Conservation (phyloP, 2,797 vertebrate species). For the Cottoperca gobio region DNA sequence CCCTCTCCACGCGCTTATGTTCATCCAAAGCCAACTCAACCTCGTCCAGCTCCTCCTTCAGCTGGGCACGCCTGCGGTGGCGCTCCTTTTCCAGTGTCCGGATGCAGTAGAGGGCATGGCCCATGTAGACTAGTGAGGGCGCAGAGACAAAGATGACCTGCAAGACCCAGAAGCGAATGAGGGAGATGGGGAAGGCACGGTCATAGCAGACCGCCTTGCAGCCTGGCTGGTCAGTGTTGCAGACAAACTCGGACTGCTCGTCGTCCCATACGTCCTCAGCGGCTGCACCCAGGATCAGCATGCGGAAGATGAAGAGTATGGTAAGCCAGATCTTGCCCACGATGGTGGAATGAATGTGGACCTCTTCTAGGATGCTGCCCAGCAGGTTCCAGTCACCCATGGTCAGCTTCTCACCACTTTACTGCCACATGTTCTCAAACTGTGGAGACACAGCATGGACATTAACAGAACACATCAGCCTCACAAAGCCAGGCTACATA, state of each 20-base stretch:
- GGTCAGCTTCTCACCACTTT: slow-evolving; percentile 74
- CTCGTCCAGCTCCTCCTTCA: slow-evolving; percentile 88
- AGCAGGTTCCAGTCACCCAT: slow-evolving; percentile 98
- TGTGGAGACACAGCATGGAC: slow-evolving; percentile 51
- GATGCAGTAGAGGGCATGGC: slow-evolving; percentile 92
- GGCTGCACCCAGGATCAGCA: slow-evolving; percentile 93
- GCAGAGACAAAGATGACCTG: slow-evolving; percentile 96
- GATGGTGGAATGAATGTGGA: slow-evolving; percentile 94
- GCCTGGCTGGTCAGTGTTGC: slow-evolving; percentile 95
- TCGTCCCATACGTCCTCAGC: slow-evolving; percentile 96
- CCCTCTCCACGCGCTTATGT: slow-evolving; percentile 88
- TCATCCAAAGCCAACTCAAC: slow-evolving; percentile 84
- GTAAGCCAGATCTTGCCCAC: slow-evolving; percentile 98
- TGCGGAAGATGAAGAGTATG: slow-evolving; percentile 95
- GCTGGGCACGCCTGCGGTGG: slow-evolving; percentile 84
- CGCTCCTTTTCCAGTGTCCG: slow-evolving; percentile 91
- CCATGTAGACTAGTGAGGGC: slow-evolving; percentile 95
- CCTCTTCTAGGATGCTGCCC: slow-evolving; percentile 95
- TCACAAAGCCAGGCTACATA: not conserved
- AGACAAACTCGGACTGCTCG: slow-evolving; percentile 93
- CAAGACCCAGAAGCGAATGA: slow-evolving; percentile 96
- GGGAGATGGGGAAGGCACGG: slow-evolving; percentile 93
- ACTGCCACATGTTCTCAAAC: slow-evolving; percentile 85
- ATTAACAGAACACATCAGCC: not conserved
- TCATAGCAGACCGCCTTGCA: slow-evolving; percentile 95